Evolutionary conservation across 2,113 vertebrate genomes (phyloP).

Genomic region (Vicugna pacos): DNA sequence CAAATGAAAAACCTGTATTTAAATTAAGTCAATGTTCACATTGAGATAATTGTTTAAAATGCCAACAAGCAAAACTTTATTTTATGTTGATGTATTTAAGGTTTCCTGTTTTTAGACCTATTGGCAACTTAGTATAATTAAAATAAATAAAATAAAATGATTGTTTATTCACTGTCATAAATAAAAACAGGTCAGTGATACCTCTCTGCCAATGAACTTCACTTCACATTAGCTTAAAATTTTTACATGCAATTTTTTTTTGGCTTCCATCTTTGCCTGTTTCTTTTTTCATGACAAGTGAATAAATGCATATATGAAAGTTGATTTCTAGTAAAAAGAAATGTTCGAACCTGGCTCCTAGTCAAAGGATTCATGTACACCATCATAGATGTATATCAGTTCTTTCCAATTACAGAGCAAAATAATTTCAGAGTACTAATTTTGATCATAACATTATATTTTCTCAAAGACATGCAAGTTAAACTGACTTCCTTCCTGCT

Average conservation of each 20-base stretch:
- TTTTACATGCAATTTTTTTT: constrained; percentile 51
- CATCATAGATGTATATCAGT: constrained; percentile 61
- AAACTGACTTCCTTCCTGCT: constrained; percentile 62
- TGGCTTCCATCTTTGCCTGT: constrained; percentile 15
- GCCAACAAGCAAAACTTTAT: background rate
- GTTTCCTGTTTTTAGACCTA: background rate
- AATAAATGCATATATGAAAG: constrained; percentile 78
- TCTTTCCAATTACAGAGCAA: constrained; percentile 64
- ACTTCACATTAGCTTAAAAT: constrained; percentile 9
- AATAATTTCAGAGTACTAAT: constrained; percentile 74
- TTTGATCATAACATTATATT: constrained; percentile 73
- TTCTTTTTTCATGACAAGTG: constrained; percentile 61
- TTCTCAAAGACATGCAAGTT: constrained; percentile 67
- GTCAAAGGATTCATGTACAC: constrained; percentile 51
- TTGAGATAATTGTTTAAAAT: background rate
- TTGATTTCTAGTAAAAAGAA: constrained; percentile 71
- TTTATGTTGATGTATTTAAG: background rate
- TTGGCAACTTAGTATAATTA: background rate
- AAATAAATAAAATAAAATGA: background rate
- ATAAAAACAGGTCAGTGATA: constrained; percentile 24
- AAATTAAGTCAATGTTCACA: constrained; percentile 11
- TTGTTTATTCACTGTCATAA: background rate
- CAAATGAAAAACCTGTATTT: background rate
- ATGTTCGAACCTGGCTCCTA: constrained; percentile 49
- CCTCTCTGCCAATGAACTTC: constrained; percentile 9